Percentiles rank a stretch among this genome's conserved stretches.
Conservation (phyloP, 2,113 vertebrate genomes). For the Lepisosteus oculatus region DNA sequence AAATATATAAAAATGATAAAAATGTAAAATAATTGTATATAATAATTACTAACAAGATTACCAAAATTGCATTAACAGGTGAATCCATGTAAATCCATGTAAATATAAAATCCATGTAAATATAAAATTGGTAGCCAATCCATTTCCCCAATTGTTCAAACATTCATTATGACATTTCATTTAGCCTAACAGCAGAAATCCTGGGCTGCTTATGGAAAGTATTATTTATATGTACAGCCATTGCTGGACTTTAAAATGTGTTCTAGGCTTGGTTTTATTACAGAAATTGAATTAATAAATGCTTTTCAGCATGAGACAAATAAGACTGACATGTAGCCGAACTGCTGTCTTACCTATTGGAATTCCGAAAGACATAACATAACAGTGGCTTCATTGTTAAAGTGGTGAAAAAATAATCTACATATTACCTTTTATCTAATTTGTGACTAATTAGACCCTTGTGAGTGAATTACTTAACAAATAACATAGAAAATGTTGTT, state of each 20-base stretch:
- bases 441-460: no score
- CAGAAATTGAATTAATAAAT: constrained; percentile 18
- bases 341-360: constrained; percentile 36
- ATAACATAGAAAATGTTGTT: no score
- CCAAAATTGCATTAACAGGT: constrained; percentile 34
- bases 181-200: constrained; percentile 24
- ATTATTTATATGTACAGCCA: constrained; percentile 32
- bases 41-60: constrained; percentile 18
- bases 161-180: constrained; percentile 36
- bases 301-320: constrained; percentile 10
- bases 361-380: constrained; percentile 32
- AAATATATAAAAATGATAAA: constrained; percentile 4
- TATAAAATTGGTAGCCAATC: constrained; percentile 26
- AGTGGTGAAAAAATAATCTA: no score
- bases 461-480: no score
- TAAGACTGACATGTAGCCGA: not conserved
- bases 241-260: constrained; percentile 21
- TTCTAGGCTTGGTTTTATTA: constrained; percentile 10
- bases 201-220: constrained; percentile 29
- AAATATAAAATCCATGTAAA: no score
- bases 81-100: constrained; percentile 26
- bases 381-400: constrained; percentile 26
- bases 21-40: not conserved
- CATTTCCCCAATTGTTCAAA: constrained; percentile 35
- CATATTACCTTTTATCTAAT: no score